A percentile compares a stretch with the other conserved stretches of the same genome.
phyloP scores from a whole-genome alignment of 2,797 vertebrate species.

The Diglossa cyanea region DNA sequence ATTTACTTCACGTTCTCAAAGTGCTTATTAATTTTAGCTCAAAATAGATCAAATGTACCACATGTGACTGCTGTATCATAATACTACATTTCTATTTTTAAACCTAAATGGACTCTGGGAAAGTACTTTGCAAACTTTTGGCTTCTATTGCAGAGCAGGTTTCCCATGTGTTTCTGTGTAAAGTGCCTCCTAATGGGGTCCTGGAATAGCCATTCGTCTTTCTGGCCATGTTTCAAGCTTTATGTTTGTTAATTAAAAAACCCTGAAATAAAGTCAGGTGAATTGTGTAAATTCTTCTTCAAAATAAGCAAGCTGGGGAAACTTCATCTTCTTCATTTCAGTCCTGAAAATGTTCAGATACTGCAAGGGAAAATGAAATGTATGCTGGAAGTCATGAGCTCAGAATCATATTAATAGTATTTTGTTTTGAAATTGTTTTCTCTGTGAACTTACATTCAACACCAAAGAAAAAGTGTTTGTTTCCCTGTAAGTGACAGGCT shows the following conservation, averaged over 20 bases:
- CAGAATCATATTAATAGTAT: not conserved
- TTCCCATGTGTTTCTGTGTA: slow-evolving; percentile 9
- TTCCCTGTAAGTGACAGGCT: not conserved
- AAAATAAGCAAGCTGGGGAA: not conserved
- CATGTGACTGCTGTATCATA: slow-evolving; percentile 67
- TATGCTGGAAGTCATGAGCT: not conserved
- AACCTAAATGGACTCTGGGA: slow-evolving; percentile 59
- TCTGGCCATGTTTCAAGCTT: not conserved
- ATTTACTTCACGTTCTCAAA: slow-evolving; percentile 58
- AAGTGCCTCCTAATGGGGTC: not conserved
- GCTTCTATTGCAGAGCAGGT: not conserved
- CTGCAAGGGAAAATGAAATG: not conserved
- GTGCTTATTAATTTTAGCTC: slow-evolving; percentile 67
- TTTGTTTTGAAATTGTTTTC: not conserved
- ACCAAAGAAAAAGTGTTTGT: not conserved
- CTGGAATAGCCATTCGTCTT: not conserved
- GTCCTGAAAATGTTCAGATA: not conserved
- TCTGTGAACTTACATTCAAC: not conserved
- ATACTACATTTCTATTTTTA: slow-evolving; percentile 66
- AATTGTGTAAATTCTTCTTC: not conserved
- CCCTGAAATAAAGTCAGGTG: not conserved
- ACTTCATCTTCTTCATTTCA: not conserved
- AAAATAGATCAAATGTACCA: slow-evolving; percentile 56
- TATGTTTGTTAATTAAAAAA: not conserved
- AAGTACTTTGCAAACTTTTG: slow-evolving; percentile 54